Conservation (phyloP, 2,797 vertebrate genomes). For the Jordanella pulchra region DNA sequence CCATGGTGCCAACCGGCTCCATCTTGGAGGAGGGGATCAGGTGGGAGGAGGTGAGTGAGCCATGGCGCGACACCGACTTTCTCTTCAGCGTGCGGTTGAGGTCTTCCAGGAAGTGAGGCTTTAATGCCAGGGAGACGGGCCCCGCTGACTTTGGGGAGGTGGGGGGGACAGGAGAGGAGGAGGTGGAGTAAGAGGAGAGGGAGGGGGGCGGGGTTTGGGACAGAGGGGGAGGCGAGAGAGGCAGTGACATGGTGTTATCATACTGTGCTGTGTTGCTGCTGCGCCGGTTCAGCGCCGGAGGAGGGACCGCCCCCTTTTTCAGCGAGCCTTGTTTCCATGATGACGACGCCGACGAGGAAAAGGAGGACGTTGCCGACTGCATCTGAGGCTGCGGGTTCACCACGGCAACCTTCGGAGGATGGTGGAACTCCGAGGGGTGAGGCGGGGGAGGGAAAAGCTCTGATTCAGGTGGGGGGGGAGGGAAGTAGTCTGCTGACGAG, state of each 20-base stretch:
- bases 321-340: constrained; percentile 86
- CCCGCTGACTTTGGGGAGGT: constrained; percentile 87
- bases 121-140: constrained; percentile 80
- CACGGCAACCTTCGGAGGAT: constrained; percentile 90
- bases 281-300: constrained; percentile 84
- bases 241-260: constrained; percentile 66
- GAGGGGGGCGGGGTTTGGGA: constrained; percentile 75
- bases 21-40: constrained; percentile 77
- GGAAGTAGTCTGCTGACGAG: constrained; percentile 87
- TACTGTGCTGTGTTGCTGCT: constrained; percentile 82
- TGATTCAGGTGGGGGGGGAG: constrained; percentile 87
- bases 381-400: constrained; percentile 93
- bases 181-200: constrained; percentile 70
- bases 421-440: constrained; percentile 82
- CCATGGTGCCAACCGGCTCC: constrained; percentile 93
- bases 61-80: constrained; percentile 94
- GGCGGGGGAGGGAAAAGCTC: constrained; percentile 91
- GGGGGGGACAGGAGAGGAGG: constrained; percentile 82
- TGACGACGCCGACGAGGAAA: constrained; percentile 61
- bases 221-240: constrained; percentile 67
- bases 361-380: constrained; percentile 28
- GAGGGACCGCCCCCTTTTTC: constrained; percentile 88
- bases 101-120: constrained; percentile 95
- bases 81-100: constrained; percentile 97
- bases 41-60: constrained; percentile 88